Conservation (phyloP, 2,888 invertebrate genomes). For the Folsomia candida region DNA sequence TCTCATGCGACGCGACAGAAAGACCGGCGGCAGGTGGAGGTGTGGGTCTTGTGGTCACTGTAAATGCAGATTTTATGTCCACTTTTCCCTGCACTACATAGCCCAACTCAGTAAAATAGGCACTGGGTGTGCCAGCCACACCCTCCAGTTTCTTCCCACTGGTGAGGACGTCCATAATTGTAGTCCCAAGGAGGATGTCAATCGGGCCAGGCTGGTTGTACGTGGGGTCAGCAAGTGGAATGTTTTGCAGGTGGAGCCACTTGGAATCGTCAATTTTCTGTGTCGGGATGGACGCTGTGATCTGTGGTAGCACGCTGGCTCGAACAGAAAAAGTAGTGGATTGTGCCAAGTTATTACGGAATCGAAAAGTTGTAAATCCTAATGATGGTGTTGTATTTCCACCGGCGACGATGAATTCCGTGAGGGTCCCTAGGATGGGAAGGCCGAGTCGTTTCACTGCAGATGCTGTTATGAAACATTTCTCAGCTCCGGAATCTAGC, state of each 20-base stretch:
- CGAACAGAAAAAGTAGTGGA: not conserved
- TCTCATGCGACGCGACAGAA: not conserved
- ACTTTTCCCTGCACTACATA: constrained; percentile 15
- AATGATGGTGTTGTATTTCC: not conserved
- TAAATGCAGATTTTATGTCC: not conserved
- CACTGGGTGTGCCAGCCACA: not conserved
- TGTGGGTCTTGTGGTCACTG: not conserved
- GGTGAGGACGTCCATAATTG: not conserved
- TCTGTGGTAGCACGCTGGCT: not conserved
- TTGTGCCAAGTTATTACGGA: not conserved
- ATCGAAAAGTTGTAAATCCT: not conserved
- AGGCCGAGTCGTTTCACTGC: not conserved
- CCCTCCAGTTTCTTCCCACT: not conserved
- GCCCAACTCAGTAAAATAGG: constrained; percentile 12
- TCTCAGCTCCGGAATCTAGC: not conserved
- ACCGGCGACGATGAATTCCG: not conserved
- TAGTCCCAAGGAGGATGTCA: not conserved
- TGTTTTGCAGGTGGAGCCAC: not conserved
- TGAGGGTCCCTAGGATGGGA: not conserved
- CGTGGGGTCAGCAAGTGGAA: not conserved
- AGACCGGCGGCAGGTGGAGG: not conserved
- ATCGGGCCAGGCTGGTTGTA: not conserved
- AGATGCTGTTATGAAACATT: not conserved
- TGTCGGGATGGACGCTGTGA: not conserved
- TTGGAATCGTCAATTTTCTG: not conserved